Base-by-base conservation (phyloP, 2,888 invertebrate genomes). In the Diadegma fenestrale region DNA sequence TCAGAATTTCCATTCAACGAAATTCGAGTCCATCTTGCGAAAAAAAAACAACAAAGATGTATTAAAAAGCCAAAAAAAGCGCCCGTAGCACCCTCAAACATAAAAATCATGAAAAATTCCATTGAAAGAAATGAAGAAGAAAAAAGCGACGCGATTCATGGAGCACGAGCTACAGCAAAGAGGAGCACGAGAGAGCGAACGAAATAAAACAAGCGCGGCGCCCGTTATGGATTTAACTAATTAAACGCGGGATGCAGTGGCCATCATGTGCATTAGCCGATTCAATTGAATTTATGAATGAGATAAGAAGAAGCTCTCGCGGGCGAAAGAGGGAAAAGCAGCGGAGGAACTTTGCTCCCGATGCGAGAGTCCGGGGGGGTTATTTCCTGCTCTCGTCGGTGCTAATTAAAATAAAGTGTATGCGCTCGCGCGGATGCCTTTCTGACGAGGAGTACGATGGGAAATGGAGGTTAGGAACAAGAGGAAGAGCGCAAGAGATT, bases 391-490 rank as follows among this genome's bases (percentile, higher is more conserved):
- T 45, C 37, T 10, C 33, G 33, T n/a, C 19, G 3, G 58, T 2
- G 63, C 76, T 81, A 84, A 84, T 84, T 84, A 80, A 80, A 84
- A 81, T 84, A 48, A 77, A 80, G 77, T 66, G 66, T 78, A 51
- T 81, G 61, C 73, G 61, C n/a, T n/a, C 73, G 58, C 58, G 58
- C 37, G 64, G 12, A 58, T 76, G n/a, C 17, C 45, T 37, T 14
- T 45, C 69, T 69, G 81, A 63, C 63, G 26, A 26, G 54, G 54
- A 51, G 71, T 19, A 58, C 58, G 14, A 1, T 58, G 58, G 26
- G 63, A 22, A 77, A 51, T 66, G 37, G 48, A 51, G 76, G 66
- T 66, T 77, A 64, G 41, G 41, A 41, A 30, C 5, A 22, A 68
- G 41, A 17, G 2, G 1, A 45, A 17, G 14, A 26, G 51, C 4